Evolutionary conservation across 1,140 invertebrate genomes (phyloP), one percentile per base, ranked within the genome.

Genomic region (Drosophila littoralis): DNA sequence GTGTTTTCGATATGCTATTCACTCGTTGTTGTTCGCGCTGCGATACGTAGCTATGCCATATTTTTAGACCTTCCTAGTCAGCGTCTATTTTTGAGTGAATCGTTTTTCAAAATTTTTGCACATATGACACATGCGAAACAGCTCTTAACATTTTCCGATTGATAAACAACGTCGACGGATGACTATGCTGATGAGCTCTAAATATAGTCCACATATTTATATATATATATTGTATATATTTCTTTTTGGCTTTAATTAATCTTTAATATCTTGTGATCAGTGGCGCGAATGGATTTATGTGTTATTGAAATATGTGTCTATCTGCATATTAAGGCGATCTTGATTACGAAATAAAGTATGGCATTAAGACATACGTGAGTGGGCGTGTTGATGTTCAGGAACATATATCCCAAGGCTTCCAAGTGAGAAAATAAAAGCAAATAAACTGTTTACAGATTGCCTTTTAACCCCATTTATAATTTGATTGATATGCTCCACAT

Each of bases 21-120:
- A 68, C 63, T 61, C 66, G 52, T 22, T 72, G 52, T 22, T 72
- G 52, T 66, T 75, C 40, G 43, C 36, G 42, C 40, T 59, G 28
- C 55, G 48, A 73, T 73, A 67, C 63, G 70, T 73, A 72, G 69
- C 55, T 52, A 68, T 60, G 48, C 75, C 15, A 42, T 85, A 86
- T 88, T 88, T 88, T 69, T 86, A 88, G 82, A 82, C 35, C 65
- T 66, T 82, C 65, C 54, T 70, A 86, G 79, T 86, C 82, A 86
- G 36, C 67, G 12, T 82, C 79, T 86, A 86, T 86, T 86, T 86
- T 82, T 55, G 70, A 88, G 65, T 54, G 71, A 88, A 79, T 82
- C 68, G 43, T 66, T 72, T 86, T 82, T 72, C 36, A 28, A 82
- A 86, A 86, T 88, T 88, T 85, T 86, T 86, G 81, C 75, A 85